These are phyloP conservation scores for Chydorus sphaericus DNA, from an alignment of 2,888 invertebrate genomes.

Conservation along the genomic window DNA sequence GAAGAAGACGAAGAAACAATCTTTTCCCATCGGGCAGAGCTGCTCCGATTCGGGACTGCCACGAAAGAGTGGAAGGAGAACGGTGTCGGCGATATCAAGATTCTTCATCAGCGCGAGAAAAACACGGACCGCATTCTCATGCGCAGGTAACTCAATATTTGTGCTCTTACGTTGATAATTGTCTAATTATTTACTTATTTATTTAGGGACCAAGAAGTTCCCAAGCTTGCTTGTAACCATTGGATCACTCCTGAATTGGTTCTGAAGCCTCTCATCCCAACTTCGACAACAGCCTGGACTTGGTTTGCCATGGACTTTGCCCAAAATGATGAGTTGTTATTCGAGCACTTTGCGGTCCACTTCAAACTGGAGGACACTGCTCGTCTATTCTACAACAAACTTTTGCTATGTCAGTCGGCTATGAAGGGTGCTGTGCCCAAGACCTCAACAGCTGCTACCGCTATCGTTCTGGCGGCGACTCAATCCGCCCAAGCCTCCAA, in stretches of 20 bases:
- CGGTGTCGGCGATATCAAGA: slow-evolving; percentile 79
- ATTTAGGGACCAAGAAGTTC: slow-evolving; percentile 55
- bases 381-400: slow-evolving; percentile 4
- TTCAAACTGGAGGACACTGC: slow-evolving; percentile 51
- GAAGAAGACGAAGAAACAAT: slow-evolving; percentile 70
- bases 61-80: slow-evolving; percentile 86
- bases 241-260: slow-evolving; percentile 43
- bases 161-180: background rate
- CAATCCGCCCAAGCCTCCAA: background rate
- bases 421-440: background rate
- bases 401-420: slow-evolving; percentile 8
- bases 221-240: slow-evolving; percentile 48
- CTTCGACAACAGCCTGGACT: slow-evolving; percentile 53
- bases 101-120: slow-evolving; percentile 55
- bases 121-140: slow-evolving; percentile 65
- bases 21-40: slow-evolving; percentile 65
- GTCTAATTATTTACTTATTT: background rate
- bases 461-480: no score
- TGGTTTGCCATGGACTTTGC: slow-evolving; percentile 65
- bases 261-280: slow-evolving; percentile 38
- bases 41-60: slow-evolving; percentile 57
- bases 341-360: slow-evolving; percentile 58
- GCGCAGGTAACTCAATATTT: slow-evolving; percentile 34
- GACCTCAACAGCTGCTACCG: no score
- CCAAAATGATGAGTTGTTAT: slow-evolving; percentile 50